Percentiles rank a stretch among this genome's conserved stretches.
phyloP scores from a whole-genome alignment of 2,113 vertebrate genomes.

The Phocoena phocoena region DNA sequence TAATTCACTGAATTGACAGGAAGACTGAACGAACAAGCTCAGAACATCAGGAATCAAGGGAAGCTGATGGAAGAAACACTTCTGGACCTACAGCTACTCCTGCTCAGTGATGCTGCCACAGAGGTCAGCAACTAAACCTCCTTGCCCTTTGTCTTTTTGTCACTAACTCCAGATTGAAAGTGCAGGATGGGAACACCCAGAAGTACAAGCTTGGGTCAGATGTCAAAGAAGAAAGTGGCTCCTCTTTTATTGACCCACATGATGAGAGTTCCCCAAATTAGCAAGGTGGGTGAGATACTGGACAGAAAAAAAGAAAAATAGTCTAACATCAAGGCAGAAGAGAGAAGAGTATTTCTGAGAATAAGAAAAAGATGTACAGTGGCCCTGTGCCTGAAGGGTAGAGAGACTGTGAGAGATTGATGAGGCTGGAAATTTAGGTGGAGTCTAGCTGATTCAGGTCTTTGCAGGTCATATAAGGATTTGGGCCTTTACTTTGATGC shows the following conservation, averaged over 20 bases:
- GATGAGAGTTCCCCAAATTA: neutral
- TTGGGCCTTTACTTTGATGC: neutral
- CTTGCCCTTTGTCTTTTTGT: neutral
- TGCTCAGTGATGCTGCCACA: neutral
- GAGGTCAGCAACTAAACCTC: neutral
- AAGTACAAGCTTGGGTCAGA: neutral
- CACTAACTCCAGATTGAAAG: neutral
- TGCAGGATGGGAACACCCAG: neutral
- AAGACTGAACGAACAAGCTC: neutral
- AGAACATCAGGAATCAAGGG: neutral
- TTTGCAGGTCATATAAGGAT: neutral
- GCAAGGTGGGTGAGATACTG: neutral
- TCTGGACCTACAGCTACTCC: neutral
- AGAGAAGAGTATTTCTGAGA: neutral
- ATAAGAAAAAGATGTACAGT: neutral
- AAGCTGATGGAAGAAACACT: neutral
- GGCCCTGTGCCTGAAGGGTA: fast-evolving
- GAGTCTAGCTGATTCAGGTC: neutral
- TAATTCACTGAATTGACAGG: neutral
- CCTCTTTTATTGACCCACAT: neutral
- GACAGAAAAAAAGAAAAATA: neutral
- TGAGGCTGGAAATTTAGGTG: neutral
- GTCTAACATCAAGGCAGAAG: neutral
- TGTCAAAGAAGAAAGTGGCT: neutral
- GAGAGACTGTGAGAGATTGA: neutral